Base-by-base conservation (phyloP, 2,113 vertebrate species). In the Abramis brama region DNA sequence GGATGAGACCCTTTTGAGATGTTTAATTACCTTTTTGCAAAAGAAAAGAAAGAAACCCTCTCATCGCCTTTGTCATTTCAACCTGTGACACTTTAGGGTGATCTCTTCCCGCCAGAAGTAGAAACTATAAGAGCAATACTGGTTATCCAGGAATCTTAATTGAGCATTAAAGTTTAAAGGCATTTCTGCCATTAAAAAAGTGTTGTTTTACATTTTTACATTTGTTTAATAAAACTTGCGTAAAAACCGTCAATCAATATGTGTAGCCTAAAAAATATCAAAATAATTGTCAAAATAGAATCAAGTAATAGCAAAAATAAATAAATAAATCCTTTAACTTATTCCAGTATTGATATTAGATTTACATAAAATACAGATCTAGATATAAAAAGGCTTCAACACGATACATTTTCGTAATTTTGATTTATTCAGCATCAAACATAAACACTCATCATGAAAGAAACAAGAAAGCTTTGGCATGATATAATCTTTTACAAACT, bases 1-100 rank as follows among this genome's bases (percentile, higher is more conserved):
- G 94, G 95, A 97, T 97, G 95, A 96, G 95, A 94, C 83, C 89
- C 95, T 90, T 96, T 97, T 95, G 94, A 94, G 94, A 94, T 92
- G 94, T 95, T 95, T 96, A 96, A 96, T 97, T 96, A 95, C 95
- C 95, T 96, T 95, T 92, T 94, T 87, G 86, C 92, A 95, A 96
- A 95, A 96, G 66, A 94, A 92, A 91, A 57, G 89, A 89, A 91
- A 91, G 85, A 83, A 79, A n/a, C 50, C 89, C 85, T 93, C 89
- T 91, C 90, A 90, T 81, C 52, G 86, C 88, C 86, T 93, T 95
- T 92, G 93, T 92, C 92, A 84, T 30, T 64, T 6, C 85, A 82
- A 77, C 84, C 78, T 36, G 83, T 90, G 92, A 88, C 89, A 62
- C 82, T 86, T 84, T 39, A 47, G 19, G 91, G 87, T 88, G 55